Evolutionary conservation across 2,888 invertebrate species (phyloP).

Genomic region (Operophtera brumata): DNA sequence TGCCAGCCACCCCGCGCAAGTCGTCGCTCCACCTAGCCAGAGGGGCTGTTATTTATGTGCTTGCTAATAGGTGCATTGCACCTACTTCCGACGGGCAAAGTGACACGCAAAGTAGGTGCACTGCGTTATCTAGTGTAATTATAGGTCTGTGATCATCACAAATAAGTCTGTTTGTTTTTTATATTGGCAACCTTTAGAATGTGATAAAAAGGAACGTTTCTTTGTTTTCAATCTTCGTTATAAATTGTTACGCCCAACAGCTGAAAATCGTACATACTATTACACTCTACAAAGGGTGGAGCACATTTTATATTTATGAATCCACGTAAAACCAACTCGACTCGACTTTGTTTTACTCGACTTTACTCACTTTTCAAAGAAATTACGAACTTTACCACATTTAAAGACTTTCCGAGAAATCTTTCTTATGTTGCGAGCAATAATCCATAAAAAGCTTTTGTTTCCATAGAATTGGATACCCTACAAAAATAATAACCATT

Average conservation of each 20-base stretch:
- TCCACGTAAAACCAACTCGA: conserved; percentile 8
- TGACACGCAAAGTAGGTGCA: too few relatives aligned
- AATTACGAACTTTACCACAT: conserved; percentile 7
- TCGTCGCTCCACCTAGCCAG: too few relatives aligned
- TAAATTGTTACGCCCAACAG: conserved; percentile 1
- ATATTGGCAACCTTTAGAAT: not conserved
- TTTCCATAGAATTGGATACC: conserved; percentile 20
- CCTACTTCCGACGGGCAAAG: too few relatives aligned
- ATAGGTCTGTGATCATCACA: too few relatives aligned
- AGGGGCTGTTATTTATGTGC: too few relatives aligned
- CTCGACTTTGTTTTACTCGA: too few relatives aligned
- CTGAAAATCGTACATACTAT: not conserved
- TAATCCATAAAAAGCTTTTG: conserved; percentile 21
- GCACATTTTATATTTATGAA: conserved; percentile 12
- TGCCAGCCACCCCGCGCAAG: too few relatives aligned
- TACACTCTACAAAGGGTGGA: not conserved
- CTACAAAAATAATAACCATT: conserved; percentile 11
- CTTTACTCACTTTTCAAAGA: conserved; percentile 8
- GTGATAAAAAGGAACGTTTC: not conserved
- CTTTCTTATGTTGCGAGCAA: conserved; percentile 8
- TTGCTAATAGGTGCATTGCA: too few relatives aligned
- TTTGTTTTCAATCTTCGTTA: not conserved
- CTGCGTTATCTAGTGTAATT: too few relatives aligned
- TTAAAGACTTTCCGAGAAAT: conserved; percentile 16
- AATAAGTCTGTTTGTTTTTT: too few relatives aligned